A percentile compares a stretch with the other conserved stretches of the same genome.
Conservation (phyloP, 1,140 invertebrate genomes). For the silkworm (Bombyx mori) region DNA sequence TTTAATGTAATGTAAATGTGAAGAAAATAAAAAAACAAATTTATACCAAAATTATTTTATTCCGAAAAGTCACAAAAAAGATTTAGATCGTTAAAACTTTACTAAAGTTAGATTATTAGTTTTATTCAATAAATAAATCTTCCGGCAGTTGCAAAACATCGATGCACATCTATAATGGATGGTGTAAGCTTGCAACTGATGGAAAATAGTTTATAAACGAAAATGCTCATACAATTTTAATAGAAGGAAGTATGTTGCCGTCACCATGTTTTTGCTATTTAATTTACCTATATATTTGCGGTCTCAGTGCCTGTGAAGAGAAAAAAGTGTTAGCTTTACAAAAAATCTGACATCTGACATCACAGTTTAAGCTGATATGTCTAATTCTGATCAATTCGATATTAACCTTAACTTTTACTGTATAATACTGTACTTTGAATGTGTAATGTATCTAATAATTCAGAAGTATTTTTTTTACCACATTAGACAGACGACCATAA, state of each 20-base stretch:
- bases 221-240: no score
- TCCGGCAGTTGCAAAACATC: constrained; percentile 58
- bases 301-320: constrained; percentile 43
- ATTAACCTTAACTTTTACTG: background rate
- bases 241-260: no score
- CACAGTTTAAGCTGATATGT: no score
- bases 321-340: constrained; percentile 22
- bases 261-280: no score
- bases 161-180: constrained; percentile 22
- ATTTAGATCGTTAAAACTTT: background rate
- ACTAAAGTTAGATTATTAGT: constrained; percentile 29
- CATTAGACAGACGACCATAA: background rate
- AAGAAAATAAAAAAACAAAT: background rate
- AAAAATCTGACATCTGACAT: no score
- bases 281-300: constrained; percentile 8
- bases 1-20: no score
- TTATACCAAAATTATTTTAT: background rate
- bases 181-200: constrained; percentile 52
- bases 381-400: background rate
- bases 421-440: background rate
- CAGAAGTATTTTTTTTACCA: background rate
- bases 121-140: constrained; percentile 52
- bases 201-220: constrained; percentile 42
- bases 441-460: background rate
- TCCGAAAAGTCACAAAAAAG: no score